Evolutionary conservation across 2,888 invertebrate genomes (phyloP), one percentile per base, ranked within the genome.

Genomic region (Pristionchus mayeri): DNA sequence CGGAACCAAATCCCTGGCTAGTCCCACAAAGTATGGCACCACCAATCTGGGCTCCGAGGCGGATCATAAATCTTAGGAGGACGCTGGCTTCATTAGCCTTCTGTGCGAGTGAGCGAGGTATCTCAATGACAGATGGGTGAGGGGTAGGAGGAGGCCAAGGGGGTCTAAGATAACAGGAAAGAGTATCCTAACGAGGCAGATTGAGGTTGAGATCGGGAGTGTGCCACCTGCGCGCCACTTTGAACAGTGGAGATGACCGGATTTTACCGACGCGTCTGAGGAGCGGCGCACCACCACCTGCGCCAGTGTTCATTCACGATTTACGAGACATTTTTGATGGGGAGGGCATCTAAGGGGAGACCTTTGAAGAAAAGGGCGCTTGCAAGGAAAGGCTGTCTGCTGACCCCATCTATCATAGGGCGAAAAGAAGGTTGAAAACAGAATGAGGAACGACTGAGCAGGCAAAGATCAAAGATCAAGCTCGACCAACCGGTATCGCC

Each of bases 181-280:
- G 48, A 75, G 75, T 44, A 16, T 75, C 75, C 75, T 75, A 75
- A 75, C 75, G 75, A 75, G 75, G 24, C 75, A 27, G 44, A 75
- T 75, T 37, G 71, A 16, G 44, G 44, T 75, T 37, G 71, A 16
- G 37, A 6, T 37, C 34, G 34, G 34, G 30, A 6, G 3, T n/a
- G 18, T 1, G 37, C 34, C 63, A 63, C 63, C 63, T 63, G 63
- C 63, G 63, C 63, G 21, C 21, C 63, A 63, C 37, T 63, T 63
- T 63, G 34, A 34, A 11, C 40, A 7, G 2, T n/a, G n/a, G n/a
- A 3, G 63, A 3, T n/a, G 7, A 18, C n/a, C 40, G 37, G 6
- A 1, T 71, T 71, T 34, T 7, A 40, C n/a, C n/a, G n/a, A n/a
- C n/a, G n/a, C n/a, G n/a, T n/a, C n/a, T n/a, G n/a, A n/a, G n/a